Base-by-base conservation (phyloP, 2,113 vertebrate species). In the Hippocampus comes region DNA sequence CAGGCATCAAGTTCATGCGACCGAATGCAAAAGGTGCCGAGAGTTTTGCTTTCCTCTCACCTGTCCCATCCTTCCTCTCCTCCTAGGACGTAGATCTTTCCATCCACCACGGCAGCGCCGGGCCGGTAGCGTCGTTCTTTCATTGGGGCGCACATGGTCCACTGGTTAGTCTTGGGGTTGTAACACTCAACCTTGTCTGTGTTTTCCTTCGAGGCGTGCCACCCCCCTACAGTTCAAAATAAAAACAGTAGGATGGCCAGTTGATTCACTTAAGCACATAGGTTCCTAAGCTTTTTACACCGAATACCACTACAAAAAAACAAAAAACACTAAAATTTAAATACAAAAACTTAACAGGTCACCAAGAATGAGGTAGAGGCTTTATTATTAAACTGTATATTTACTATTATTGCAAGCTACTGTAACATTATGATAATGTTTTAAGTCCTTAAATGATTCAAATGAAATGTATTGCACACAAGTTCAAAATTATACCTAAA, bases 141-240 rank as follows among this genome's bases (percentile, higher is more conserved):
- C 93, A 94, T 94, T 14, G 93, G 92, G 1, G 93, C 91, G 1
- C 93, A 94, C 93, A 93, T 93, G 6, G 89, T 93, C 93, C 93
- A 94, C 78, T 86, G 86, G 80, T 94, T 92, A 57, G 88, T 92
- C 43, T 92, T 93, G 17, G 93, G 93, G 70, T 93, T 89, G 61
- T 92, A 94, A 76, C 91, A 92, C 87, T 94, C 93, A 43, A 94
- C 93, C 75, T 94, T 94, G 77, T 94, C 91, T 0, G 93, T 94
- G 90, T 94, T 94, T 75, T 94, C 93, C 0, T 90, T 93, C 0
- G 92, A 93, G 0, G 93, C 93, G 1, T 94, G 93, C 93, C 92
- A 94, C 20, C 93, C 93, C 1, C 93, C 93, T 70, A 43, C 10
- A 60, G 27, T 59, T 46, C 5, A 48, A 30, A 27, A 60, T n/a